Conservation (phyloP, 2,888 invertebrate species). For the Chymomyza caudatula region DNA sequence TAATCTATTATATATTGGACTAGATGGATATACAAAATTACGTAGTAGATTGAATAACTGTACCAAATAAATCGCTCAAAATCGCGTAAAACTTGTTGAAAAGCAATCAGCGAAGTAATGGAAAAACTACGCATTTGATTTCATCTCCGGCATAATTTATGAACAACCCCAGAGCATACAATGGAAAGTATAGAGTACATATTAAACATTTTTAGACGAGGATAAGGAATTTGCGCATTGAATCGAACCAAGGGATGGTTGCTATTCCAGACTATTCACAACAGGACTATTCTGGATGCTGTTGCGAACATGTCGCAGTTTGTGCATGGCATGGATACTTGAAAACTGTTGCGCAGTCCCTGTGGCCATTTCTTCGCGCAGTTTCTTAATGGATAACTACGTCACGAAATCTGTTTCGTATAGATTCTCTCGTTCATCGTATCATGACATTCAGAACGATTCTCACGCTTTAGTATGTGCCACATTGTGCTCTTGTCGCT, state of each 20-base stretch:
- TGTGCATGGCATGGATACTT: background rate
- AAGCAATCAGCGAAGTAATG: constrained; percentile 38
- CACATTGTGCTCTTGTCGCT: constrained; percentile 14
- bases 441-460: constrained; percentile 15
- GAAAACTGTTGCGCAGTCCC: constrained; percentile 31
- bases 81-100: constrained; percentile 61
- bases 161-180: constrained; percentile 42
- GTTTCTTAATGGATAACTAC: background rate
- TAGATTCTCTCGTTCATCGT: background rate
- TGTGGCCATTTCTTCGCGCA: background rate
- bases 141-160: constrained; percentile 47
- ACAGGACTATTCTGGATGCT: constrained; percentile 25
- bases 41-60: constrained; percentile 41
- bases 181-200: constrained; percentile 27
- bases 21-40: too few species aligned
- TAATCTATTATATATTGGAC: too few species aligned
- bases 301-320: constrained; percentile 2
- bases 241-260: constrained; percentile 42
- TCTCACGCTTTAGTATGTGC: constrained; percentile 58
- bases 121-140: constrained; percentile 52
- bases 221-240: constrained; percentile 11
- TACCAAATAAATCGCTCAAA: constrained; percentile 49
- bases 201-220: constrained; percentile 1
- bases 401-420: too few species aligned
- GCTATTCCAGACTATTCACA: background rate